Conservation (phyloP, 2,888 invertebrate species). For the Choreutis nemorana region DNA sequence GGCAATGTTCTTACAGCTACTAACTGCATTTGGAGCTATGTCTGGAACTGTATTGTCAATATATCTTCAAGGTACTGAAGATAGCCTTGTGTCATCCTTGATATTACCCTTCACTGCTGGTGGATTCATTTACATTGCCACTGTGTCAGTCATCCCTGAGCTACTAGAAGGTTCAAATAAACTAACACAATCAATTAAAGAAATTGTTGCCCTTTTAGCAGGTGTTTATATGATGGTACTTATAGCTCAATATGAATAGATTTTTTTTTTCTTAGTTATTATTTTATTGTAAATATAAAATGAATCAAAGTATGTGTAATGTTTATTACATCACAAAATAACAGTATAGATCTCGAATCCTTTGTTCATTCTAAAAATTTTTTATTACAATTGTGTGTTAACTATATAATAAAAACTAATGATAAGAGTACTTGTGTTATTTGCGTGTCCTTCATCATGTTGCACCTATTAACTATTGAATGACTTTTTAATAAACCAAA, state of each 20-base stretch:
- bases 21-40: conserved; percentile 95
- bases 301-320: too few species aligned
- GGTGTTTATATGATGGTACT: conserved; percentile 97
- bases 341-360: too few species aligned
- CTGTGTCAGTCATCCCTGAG: conserved; percentile 98
- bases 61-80: conserved; percentile 75
- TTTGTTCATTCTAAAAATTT: too few species aligned
- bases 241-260: conserved; percentile 76
- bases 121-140: conserved; percentile 99
- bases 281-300: too few species aligned
- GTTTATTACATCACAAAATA: too few species aligned
- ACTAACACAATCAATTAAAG: conserved; percentile 88
- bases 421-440: too few species aligned
- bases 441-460: too few species aligned
- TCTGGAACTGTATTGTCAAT: conserved; percentile 92
- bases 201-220: conserved; percentile 85
- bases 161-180: conserved; percentile 88
- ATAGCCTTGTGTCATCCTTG: conserved; percentile 80
- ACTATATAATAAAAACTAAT: too few species aligned
- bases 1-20: conserved; percentile 93
- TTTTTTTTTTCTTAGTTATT: neutral
- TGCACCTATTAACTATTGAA: too few species aligned
- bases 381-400: too few species aligned
- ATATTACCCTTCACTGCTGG: conserved; percentile 98
- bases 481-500: too few species aligned